Evolutionary conservation across 2,113 vertebrate genomes (phyloP), one percentile per base, ranked within the genome.

Genomic region (Apeltes quadracus): DNA sequence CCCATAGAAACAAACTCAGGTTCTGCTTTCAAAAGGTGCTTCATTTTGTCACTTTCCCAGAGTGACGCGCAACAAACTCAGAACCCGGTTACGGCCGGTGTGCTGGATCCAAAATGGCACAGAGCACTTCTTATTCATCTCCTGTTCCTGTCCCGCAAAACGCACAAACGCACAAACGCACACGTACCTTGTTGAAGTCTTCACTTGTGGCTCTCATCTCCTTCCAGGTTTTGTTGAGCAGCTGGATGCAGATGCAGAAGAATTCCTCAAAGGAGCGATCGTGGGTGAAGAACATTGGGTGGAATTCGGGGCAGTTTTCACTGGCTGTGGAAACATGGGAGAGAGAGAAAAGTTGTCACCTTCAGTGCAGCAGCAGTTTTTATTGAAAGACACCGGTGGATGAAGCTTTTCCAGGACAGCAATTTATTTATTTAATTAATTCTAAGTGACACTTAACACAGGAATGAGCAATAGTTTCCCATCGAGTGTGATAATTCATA

Each of bases 221-320:
- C 87, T 99, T 99, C 97, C 97, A 99, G 22, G 97, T 99, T 90
- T 99, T 99, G 93, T 99, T 99, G 85, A 99, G 93, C 80, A 99
- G 95, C 88, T 99, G 98, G 90, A 99, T 99, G 89, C 97, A 98
- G 93, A 96, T 98, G 92, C 98, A 99, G 93, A 98, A 99, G 86
- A 99, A 99, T 79, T 99, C 98, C 87, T 97, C 97, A 20, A 99
- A 98, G 3, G 96, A 95, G 83, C 94, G 95, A 86, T 99, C 98
- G 7, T 99, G 96, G 73, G 96, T 98, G 95, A 98, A 99, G 94
- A 99, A 99, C 98, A 99, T 99, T 29, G 98, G 97, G 76, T 98
- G 97, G 92, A 98, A 99, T 89, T 99, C 97, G 12, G 96, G 98
- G 94, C 98, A 97, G 91, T 98, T 99, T 91, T 99, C 98, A 83